These are phyloP conservation scores for Helicoverpa zea DNA, from an alignment of 1,140 invertebrate genomes.

Conservation along the genomic window DNA sequence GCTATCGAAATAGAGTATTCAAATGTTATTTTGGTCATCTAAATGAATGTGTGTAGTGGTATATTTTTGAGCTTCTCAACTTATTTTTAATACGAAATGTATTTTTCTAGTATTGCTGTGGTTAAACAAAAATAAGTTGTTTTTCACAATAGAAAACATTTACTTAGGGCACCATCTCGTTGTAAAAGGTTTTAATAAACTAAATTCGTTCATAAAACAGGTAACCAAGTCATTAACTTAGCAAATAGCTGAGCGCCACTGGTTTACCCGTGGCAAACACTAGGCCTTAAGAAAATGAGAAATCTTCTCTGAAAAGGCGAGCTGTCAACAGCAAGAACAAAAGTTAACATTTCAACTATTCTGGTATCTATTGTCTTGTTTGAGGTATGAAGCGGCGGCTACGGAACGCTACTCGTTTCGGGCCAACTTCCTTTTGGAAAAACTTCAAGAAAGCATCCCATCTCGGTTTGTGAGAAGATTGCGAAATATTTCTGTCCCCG, in stretches of 20 bases:
- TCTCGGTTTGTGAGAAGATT: slow-evolving; percentile 70
- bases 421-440: slow-evolving; percentile 65
- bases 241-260: slow-evolving; percentile 16
- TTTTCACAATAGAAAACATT: neutral
- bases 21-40: no score
- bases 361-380: slow-evolving; percentile 62
- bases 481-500: slow-evolving; percentile 75
- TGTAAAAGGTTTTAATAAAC: slow-evolving; percentile 1
- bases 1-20: neutral
- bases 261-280: slow-evolving; percentile 28
- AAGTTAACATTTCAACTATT: slow-evolving; percentile 62
- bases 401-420: slow-evolving; percentile 53
- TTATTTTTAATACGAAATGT: no score
- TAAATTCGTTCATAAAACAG: slow-evolving; percentile 27
- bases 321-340: slow-evolving; percentile 53
- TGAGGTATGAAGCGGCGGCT: slow-evolving; percentile 57
- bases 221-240: slow-evolving; percentile 41
- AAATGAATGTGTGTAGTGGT: no score
- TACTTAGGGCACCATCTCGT: neutral
- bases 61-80: no score
- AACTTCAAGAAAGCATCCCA: slow-evolving; percentile 68
- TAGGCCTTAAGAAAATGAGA: slow-evolving; percentile 44
- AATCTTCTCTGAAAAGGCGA: slow-evolving; percentile 38
- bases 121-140: no score
- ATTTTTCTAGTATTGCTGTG: no score